Percentiles rank a stretch among this genome's conserved stretches.
Evolutionary conservation across 2,888 invertebrate genomes (phyloP).

Genomic region (Epicampocera succincta): DNA sequence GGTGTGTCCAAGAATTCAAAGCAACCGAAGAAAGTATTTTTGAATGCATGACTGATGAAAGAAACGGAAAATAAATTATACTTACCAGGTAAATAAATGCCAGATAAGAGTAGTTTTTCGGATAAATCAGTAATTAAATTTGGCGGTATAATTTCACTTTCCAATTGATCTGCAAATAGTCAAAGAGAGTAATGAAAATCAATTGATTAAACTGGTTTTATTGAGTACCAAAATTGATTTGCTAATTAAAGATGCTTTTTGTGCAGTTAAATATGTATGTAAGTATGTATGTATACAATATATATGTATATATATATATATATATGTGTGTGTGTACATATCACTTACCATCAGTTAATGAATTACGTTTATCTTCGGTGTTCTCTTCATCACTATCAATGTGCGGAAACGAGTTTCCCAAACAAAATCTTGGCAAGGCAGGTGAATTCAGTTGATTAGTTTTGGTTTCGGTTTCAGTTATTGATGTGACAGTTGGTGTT

Average conservation of each 20-base stretch:
- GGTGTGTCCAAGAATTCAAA: constrained; percentile 65
- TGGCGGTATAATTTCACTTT: constrained; percentile 82
- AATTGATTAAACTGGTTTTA: constrained; percentile 31
- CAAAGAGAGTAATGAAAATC: constrained; percentile 23
- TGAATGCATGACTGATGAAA: constrained; percentile 7
- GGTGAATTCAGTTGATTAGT: constrained; percentile 75
- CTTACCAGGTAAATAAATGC: constrained; percentile 87
- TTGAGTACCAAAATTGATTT: background rate
- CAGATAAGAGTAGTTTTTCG: constrained; percentile 85
- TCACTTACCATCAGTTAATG: constrained; percentile 71
- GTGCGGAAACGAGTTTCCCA: constrained; percentile 87
- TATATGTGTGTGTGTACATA: background rate
- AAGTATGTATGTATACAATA: no score
- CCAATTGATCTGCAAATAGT: constrained; percentile 74
- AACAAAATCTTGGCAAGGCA: constrained; percentile 84
- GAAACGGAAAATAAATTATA: constrained; percentile 44
- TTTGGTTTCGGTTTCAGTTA: constrained; percentile 62
- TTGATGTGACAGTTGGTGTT: constrained; percentile 32
- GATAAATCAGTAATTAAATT: constrained; percentile 86
- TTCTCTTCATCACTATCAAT: constrained; percentile 88
- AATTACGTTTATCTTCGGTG: constrained; percentile 80
- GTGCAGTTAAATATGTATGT: no score
- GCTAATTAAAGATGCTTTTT: no score
- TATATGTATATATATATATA: no score
- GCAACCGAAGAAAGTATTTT: constrained; percentile 30